These are phyloP conservation scores for Muricea muricata DNA, from an alignment of 92 coral and sea anemone genomes.

Conservation along the genomic window DNA sequence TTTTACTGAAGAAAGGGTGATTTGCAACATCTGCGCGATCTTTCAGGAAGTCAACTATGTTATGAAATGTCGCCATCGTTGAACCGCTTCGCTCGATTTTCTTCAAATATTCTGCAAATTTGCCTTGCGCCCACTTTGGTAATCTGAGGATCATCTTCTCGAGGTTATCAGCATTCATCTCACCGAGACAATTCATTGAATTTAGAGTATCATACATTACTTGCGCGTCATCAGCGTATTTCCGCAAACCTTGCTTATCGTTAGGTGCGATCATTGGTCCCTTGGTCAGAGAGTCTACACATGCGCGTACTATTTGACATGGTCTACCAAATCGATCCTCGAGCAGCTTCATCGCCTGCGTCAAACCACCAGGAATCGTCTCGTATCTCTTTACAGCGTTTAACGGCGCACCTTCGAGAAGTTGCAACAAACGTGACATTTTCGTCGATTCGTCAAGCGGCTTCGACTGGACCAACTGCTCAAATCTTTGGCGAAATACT, in stretches of 20 bases:
- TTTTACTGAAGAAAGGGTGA: constrained; percentile 66
- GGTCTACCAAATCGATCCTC: constrained; percentile 65
- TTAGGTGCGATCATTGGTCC: constrained; percentile 56
- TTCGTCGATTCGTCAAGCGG: constrained; percentile 67
- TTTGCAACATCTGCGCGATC: constrained; percentile 70
- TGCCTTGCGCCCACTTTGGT: constrained; percentile 64
- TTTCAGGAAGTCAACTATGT: constrained; percentile 62
- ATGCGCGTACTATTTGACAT: constrained; percentile 63
- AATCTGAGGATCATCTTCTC: constrained; percentile 56
- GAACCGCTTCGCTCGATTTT: constrained; percentile 61
- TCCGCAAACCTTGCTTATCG: constrained; percentile 51
- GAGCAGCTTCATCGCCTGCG: constrained; percentile 57
- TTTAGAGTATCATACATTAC: constrained; percentile 64
- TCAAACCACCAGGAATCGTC: constrained; percentile 61
- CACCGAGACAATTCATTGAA: constrained; percentile 52
- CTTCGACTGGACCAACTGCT: constrained; percentile 62
- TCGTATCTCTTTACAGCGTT: constrained; percentile 65
- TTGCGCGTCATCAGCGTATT: constrained; percentile 61
- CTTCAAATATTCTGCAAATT: constrained; percentile 63
- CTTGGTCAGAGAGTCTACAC: constrained; percentile 60
- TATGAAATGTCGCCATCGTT: constrained; percentile 58
- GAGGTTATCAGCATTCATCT: constrained; percentile 68
- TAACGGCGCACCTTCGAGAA: constrained; percentile 69
- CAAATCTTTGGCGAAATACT: constrained; percentile 52
- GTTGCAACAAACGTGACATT: constrained; percentile 72